These are phyloP conservation scores for Dusona sp. DNA, from an alignment of 2,888 invertebrate species.

Conservation along the genomic window DNA sequence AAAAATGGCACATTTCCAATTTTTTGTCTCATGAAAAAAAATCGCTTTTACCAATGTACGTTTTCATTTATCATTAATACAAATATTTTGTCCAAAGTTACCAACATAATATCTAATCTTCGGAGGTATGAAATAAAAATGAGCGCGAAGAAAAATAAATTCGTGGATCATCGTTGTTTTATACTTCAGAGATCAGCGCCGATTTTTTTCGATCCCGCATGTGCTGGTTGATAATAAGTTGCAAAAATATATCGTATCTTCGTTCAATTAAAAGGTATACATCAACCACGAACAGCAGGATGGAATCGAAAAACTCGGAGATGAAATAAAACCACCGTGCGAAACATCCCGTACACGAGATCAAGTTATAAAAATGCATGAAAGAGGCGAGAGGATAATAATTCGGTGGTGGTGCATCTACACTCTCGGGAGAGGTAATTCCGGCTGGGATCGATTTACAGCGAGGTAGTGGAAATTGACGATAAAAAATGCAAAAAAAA, in stretches of 20 bases:
- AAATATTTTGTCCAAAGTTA: background rate
- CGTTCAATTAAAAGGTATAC: background rate
- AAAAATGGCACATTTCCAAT: background rate
- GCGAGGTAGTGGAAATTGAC: constrained; percentile 52
- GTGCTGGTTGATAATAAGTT: background rate
- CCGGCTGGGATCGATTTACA: constrained; percentile 63
- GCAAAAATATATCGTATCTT: background rate
- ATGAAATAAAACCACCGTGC: background rate
- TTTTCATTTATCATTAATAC: background rate
- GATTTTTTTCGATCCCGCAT: background rate
- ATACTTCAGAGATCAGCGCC: background rate
- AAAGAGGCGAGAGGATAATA: constrained; percentile 68
- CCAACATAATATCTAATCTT: too few relatives aligned
- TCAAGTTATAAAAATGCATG: constrained; percentile 73
- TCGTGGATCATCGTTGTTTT: background rate
- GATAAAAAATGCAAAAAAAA: constrained; percentile 31
- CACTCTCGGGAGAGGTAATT: constrained; percentile 65
- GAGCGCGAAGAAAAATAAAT: too few relatives aligned
- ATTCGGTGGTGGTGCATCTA: constrained; percentile 38
- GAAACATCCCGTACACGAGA: background rate
- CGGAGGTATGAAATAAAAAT: too few relatives aligned
- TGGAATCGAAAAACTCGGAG: background rate
- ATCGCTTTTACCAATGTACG: background rate
- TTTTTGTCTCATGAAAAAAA: background rate
- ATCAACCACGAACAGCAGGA: background rate